These are phyloP conservation scores for Hemiprocne comata DNA, from an alignment of 2,113 vertebrate genomes.

Conservation along the genomic window DNA sequence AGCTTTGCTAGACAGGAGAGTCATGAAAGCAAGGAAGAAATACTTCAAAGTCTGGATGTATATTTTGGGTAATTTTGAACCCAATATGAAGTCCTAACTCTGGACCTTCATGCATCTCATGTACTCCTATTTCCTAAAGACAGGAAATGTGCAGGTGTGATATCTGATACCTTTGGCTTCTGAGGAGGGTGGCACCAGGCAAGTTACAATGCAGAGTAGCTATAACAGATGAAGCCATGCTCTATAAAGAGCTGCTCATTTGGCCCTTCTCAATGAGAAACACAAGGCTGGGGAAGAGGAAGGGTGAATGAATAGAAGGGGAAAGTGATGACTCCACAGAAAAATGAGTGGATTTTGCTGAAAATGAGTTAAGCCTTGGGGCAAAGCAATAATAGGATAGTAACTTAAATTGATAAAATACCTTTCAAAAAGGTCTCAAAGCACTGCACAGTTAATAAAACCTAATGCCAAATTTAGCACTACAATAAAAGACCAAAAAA, in stretches of 20 bases:
- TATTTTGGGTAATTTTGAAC: neutral
- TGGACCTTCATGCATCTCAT: neutral
- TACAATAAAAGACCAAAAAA: conserved; percentile 52
- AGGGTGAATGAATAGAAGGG: neutral
- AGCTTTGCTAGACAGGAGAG: neutral
- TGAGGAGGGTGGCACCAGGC: neutral
- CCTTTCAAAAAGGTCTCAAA: conserved; percentile 51
- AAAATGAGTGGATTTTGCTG: conserved; percentile 5
- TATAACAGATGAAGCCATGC: neutral
- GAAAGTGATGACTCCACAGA: conserved; percentile 52
- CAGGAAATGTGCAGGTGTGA: neutral
- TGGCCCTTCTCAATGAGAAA: neutral
- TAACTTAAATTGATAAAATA: conserved; percentile 62
- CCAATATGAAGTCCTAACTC: neutral
- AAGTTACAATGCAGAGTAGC: neutral
- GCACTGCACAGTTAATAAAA: conserved; percentile 53
- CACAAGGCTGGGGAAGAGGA: neutral
- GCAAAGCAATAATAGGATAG: conserved; percentile 46
- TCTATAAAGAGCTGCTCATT: neutral
- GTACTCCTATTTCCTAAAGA: neutral
- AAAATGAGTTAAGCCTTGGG: conserved; percentile 42
- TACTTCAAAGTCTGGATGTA: neutral
- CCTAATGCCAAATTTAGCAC: conserved; percentile 61
- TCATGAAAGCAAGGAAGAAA: neutral
- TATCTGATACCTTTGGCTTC: neutral